Base-by-base conservation (phyloP, 1,140 invertebrate genomes). In the Lucilia sericata region DNA sequence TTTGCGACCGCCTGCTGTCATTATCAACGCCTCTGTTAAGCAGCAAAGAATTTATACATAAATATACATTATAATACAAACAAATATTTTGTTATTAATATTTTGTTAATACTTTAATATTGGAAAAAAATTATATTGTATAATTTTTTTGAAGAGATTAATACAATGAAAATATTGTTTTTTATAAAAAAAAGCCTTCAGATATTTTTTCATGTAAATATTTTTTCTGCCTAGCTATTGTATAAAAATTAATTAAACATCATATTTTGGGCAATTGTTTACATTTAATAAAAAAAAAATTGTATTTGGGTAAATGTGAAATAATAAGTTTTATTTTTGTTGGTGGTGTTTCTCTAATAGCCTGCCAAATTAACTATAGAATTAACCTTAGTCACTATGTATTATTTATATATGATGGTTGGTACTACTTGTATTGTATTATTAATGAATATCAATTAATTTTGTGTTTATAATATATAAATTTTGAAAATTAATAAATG, bases 1-100 rank as follows among this genome's bases (percentile, higher is more conserved):
- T 80, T 80, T 49, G 76, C 76, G 76, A 80, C 76, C 76, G 76
- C 76, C 76, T 80, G 76, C 76, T 80, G 76, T 80, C 76, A 80
- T 80, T 80, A 51, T 80, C 76, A 80, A 80, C 76, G 76, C 76
- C 76, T 80, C 76, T 49, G 76, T 80, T 80, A 25, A 49, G 74
- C 34, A 21, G 17, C 34, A 42, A 76, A 76, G 30, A 0, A 30
- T 3, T n/a, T 30, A 30, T 30, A 30, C 12, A 75, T 3, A 75
- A 75, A 75, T 34, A 75, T 42, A 75, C 25, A 75, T 2, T 34
- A 9, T 42, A 75, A 75, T 36, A 78, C 7, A 78, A 78, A 42
- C 34, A 78, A 49, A 80, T 21, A 80, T 21, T 21, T 2, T n/a
- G 42, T 49, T 49, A 80, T 80, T 49, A 80, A 80, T 49, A n/a